A percentile compares a stretch with the other conserved stretches of the same genome.
Conservation (phyloP, 1,140 invertebrate genomes). For the Camponotus floridanus region DNA sequence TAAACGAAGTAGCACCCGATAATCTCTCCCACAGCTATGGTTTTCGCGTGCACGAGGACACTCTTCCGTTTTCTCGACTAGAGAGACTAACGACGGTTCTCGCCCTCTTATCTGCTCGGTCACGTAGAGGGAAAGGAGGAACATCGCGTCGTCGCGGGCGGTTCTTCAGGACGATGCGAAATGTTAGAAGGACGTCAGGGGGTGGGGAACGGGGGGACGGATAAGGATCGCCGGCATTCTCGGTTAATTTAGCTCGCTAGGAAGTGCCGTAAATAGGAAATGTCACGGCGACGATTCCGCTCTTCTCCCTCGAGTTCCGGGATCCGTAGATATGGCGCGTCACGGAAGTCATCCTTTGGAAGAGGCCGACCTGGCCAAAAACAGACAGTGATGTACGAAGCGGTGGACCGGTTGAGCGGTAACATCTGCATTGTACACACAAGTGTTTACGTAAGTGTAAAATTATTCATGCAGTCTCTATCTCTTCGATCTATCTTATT, state of each 20-base stretch:
- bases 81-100: constrained; percentile 85
- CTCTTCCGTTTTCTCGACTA: constrained; percentile 81
- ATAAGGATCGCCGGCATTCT: constrained; percentile 83
- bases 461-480: constrained; percentile 77
- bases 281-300: constrained; percentile 68
- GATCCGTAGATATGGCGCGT: constrained; percentile 39
- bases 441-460: constrained; percentile 65
- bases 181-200: constrained; percentile 76
- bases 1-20: constrained; percentile 78
- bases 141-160: constrained; percentile 42
- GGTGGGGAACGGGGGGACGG: constrained; percentile 57
- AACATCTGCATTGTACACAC: constrained; percentile 64
- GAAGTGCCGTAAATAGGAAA: constrained; percentile 83
- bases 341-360: constrained; percentile 45
- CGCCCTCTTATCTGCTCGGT: constrained; percentile 84
- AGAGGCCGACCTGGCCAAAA: constrained; percentile 42
- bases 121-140: constrained; percentile 79
- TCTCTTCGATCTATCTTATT: constrained; percentile 39
- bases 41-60: constrained; percentile 84
- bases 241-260: constrained; percentile 84
- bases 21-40: constrained; percentile 73
- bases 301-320: constrained; percentile 20
- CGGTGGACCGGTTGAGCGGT: constrained; percentile 58
- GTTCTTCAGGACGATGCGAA: constrained; percentile 76
- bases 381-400: constrained; percentile 68